Evolutionary conservation across 30 jellyfish, hydroid and myxozoan genomes (phyloP), one percentile per base, ranked within the genome.

Genomic region (Cassiopea xamachana): DNA sequence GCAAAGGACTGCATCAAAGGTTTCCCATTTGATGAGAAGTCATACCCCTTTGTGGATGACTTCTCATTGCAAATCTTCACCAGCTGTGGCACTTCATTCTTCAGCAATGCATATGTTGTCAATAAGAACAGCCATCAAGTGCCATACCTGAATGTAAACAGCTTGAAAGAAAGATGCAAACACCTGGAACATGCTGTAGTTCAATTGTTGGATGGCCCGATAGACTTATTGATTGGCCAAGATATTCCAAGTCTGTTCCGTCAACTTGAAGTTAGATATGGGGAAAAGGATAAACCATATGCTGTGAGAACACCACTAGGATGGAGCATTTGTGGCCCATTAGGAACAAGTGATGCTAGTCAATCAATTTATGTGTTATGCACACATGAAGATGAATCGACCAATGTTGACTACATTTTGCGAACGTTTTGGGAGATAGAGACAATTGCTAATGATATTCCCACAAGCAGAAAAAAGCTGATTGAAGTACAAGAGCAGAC

Each of bases 1-100:
- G 85, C 85, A 75, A 75, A 75, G 27, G 85, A 75, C 85, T 75
- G 85, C 85, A 75, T 75, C 68, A 75, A 75, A 75, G 85, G 85
- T 44, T 27, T 75, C 45, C 85, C 85, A 7, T 75, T 75, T 68
- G 85, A 75, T 48, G 85, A 75, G 85, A 75, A 75, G 69, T 75
- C 85, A 18, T n/a, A 10, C 68, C 85, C 70, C 85, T 68, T 75
- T 48, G 70, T 75, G 68, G 85, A 75, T n/a, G 69, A 75, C 85
- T 73, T 77, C 9, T 48, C 86, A 51, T 77, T 77, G 72, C 86
- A 77, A 43, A 77, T 77, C 71, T 46, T 60, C 73, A 77, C 86
- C 86, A 77, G 73, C 73, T 77, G 73, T 77, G 86, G 86, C 73
- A 77, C 86, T 45, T 43, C 73, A 45, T 45, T 47, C 46, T 64